Base-by-base conservation (phyloP, 2,113 vertebrate species). In the Scartelaos histophorus region DNA sequence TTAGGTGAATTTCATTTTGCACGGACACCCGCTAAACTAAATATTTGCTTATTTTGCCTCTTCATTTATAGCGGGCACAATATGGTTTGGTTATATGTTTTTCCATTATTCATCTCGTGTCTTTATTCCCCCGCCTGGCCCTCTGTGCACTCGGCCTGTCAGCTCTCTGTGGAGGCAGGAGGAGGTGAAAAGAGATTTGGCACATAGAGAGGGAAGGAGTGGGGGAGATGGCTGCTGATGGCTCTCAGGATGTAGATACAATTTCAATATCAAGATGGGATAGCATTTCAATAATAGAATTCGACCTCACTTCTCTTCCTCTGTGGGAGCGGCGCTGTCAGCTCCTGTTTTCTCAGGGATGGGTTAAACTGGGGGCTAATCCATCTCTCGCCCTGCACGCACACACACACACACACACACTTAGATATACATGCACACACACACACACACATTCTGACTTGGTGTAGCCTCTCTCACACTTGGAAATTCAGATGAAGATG, bases 231-330 rank as follows among this genome's bases (percentile, higher is more conserved):
- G 78, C 73, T 66, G 77, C 80, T 76, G 80, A 85, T 77, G 72
- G 81, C 67, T 80, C 67, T 71, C 69, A 70, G 67, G 74, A 83
- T 71, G 65, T 56, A 79, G 80, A 75, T 82, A 79, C 56, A 60
- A 62, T 86, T 83, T 85, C 75, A 79, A 74, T 83, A 75, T 85
- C 75, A 82, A 79, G 80, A 82, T 57, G 72, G 69, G 25, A 47
- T 76, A 67, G 16, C 25, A 66, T 86, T 83, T 87, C 82, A 82
- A 75, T 86, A 86, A 87, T 82, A 75, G 66, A 87, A 81, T 60
- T 74, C 43, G 15, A 82, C 70, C 66, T 77, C 71, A 38, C 22
- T 72, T 60, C 45, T 58, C 71, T 75, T 75, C 56, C 58, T 80
- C 67, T 79, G 7, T 2, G 76, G 51, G 64, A 84, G 73, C 71